These are phyloP conservation scores for Ammodramus savannarum DNA, from an alignment of 2,113 vertebrate species.

Conservation along the genomic window DNA sequence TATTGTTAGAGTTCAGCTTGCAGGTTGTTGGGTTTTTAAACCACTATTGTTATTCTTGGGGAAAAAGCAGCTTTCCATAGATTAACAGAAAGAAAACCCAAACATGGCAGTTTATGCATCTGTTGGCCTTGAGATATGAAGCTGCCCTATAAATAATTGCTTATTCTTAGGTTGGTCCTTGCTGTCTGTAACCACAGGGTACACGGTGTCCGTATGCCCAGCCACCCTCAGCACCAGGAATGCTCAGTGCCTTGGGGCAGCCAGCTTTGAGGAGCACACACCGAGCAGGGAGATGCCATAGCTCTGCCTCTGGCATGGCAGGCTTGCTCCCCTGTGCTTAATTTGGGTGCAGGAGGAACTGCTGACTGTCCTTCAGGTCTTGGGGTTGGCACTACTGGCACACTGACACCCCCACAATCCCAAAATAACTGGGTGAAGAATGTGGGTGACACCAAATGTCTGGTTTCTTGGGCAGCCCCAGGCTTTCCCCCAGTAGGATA, in stretches of 20 bases:
- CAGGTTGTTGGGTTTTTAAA: neutral
- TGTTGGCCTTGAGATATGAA: neutral
- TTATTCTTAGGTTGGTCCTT: constrained; percentile 42
- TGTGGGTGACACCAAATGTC: neutral
- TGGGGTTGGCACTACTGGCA: neutral
- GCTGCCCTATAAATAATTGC: constrained; percentile 42
- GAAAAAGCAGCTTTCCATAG: neutral
- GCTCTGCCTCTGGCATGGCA: neutral
- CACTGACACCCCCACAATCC: neutral
- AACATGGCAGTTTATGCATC: neutral
- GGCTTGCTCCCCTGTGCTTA: neutral
- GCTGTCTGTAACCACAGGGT: neutral
- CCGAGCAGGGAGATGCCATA: neutral
- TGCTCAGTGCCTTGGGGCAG: neutral
- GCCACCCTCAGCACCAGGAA: neutral
- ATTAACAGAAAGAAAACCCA: constrained; percentile 11
- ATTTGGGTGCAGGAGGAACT: neutral
- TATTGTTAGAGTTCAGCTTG: neutral
- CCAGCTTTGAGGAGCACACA: rapidly evolving
- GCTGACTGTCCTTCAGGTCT: neutral
- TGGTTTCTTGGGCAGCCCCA: neutral
- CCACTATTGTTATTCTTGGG: neutral
- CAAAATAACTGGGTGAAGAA: neutral
- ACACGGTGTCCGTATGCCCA: rapidly evolving
- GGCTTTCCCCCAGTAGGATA: neutral